Evolutionary conservation across 2,888 invertebrate genomes (phyloP), one percentile per base, ranked within the genome.

Genomic region (Sarcophaga subvicina): DNA sequence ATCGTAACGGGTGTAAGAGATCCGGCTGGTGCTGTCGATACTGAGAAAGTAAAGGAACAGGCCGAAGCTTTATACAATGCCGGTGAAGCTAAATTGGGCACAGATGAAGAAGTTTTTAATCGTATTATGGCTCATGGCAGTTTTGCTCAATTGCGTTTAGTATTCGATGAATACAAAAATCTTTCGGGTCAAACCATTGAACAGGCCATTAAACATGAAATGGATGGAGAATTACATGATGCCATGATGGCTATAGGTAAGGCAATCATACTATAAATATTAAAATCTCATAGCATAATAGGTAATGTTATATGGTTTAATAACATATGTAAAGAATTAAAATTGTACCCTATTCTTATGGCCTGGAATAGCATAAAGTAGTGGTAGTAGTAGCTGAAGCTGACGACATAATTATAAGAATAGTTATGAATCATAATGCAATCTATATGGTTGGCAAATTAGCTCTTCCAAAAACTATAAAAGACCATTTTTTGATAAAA

Each of bases 101-200:
- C 96, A 0, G 96, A 96, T 86, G 96, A 96, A 91, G 95, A 95
- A 90, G 94, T 95, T 2, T 96, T 97, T 90, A 95, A 96, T 87
- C 94, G 94, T 91, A 95, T 96, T 90, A 93, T 97, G 90, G 96
- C 96, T 0, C 95, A 96, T 90, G 95, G 96, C 92, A 96, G 96
- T 90, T 96, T 95, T 92, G 95, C 95, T 0, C 97, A 97, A 91
- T 94, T 96, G 89, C 94, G 95, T 5, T 93, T 95, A 88, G 94
- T 96, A 80, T 96, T 96, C 92, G 96, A 96, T 89, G 96, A 95
- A 91, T 97, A 97, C 93, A 95, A 96, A 92, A 94, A 94, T 87
- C 91, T 91, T 37, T 94, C 96, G 0, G 96, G 96, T 0, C 95
- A 95, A 91, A 96, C 96, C 86, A 95, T 96, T 90, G 95, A 96